Evolutionary conservation across 2,888 invertebrate species (phyloP), one percentile per base, ranked within the genome.

Genomic region (Mimumesa dahlbomi): DNA sequence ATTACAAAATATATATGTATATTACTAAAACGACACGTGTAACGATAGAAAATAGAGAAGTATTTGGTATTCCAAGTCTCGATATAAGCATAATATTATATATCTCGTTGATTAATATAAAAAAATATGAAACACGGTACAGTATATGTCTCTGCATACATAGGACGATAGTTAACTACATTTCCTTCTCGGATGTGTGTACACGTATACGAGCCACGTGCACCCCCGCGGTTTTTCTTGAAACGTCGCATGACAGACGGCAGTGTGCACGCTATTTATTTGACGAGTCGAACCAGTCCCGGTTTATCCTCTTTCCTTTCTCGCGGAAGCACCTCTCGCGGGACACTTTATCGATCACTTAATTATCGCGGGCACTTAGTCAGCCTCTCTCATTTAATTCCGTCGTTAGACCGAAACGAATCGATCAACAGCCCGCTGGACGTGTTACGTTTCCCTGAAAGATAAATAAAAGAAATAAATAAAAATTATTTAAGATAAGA

Each of bases 281-380:
- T 56, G 72, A 58, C 57, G 63, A 70, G 34, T 18, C 53, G 13
- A 40, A 7, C 34, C 21, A 48, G 29, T 18, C 7, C 31, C 46
- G 25, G 45, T 63, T 75, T 65, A 54, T 72, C 72, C 34, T 21
- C 61, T 34, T 25, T 36, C 53, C 42, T 52, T 59, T 57, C 62
- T 45, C 66, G 56, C 38, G 48, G 56, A 58, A 58, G 50, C 58
- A 58, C 50, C 50, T 58, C 49, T 49, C 71, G 52, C 46, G 48
- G 56, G 71, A 53, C 61, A 29, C 57, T 43, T 48, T 67, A 64
- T 54, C 64, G 71, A 75, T 75, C 75, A 56, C 40, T 61, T 67
- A 67, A 75, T 75, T 75, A 75, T 62, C 67, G 56, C 49, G 25
- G 45, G 56, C 75, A 65, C 75, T 72, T 67, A 48, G 72, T 72